These are phyloP conservation scores for Yponomeuta cagnagella DNA, from an alignment of 2,888 invertebrate species.

Conservation along the genomic window DNA sequence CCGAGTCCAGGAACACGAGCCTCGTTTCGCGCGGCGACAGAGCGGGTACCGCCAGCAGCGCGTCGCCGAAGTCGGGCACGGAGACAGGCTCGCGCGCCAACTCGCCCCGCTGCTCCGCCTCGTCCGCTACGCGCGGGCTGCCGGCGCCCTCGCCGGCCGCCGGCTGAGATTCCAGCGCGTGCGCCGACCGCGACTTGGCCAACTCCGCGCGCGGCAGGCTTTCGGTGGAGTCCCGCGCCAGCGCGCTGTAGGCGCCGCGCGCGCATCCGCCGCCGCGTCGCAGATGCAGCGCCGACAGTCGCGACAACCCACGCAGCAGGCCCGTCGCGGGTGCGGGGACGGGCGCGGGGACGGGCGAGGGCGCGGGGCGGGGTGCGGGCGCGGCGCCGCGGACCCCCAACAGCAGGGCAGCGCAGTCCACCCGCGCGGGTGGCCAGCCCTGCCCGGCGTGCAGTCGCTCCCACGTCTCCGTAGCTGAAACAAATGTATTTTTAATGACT, in stretches of 20 bases:
- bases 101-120: constrained; percentile 32
- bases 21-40: constrained; percentile 80
- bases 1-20: constrained; percentile 82
- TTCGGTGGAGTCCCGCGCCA: constrained; percentile 81
- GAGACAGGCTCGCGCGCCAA: constrained; percentile 82
- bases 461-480: constrained; percentile 82
- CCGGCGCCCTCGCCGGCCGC: constrained; percentile 40
- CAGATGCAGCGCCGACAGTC: constrained; percentile 82
- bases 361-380: constrained; percentile 37
- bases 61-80: constrained; percentile 82
- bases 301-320: constrained; percentile 80
- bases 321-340: constrained; percentile 58
- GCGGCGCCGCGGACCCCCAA: constrained; percentile 76
- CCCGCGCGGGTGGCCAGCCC: constrained; percentile 80
- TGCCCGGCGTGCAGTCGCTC: constrained; percentile 80
- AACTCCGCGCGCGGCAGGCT: constrained; percentile 64
- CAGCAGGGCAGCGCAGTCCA: constrained; percentile 80
- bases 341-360: constrained; percentile 30
- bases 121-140: constrained; percentile 37
- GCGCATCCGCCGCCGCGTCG: constrained; percentile 69
- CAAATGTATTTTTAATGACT: background rate
- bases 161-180: constrained; percentile 66
- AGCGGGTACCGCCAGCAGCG: constrained; percentile 78
- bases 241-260: constrained; percentile 82
- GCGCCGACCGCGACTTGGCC: constrained; percentile 76